Evolutionary conservation across 1,140 invertebrate species (phyloP), one percentile per base, ranked within the genome.

Genomic region (Neodiprion lecontei): DNA sequence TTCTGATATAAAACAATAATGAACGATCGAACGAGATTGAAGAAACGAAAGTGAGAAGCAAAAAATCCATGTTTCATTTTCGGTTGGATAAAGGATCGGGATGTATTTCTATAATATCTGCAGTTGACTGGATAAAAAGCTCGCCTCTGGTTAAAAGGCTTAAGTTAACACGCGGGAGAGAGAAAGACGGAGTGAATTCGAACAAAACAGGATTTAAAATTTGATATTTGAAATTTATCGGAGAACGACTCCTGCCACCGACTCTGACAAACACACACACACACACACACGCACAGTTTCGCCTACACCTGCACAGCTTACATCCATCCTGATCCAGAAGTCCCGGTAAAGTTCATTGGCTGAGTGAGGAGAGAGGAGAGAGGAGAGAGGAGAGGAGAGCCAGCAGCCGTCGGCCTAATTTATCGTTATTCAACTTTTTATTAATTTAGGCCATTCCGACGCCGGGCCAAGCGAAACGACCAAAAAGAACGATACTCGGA

Each of bases 371-470:
- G 14, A 53, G 69, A 70, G 50, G 70, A 70, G 10, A 9, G 72
- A 70, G 53, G 10, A 69, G 67, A 48, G 74, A 74, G 48, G 69
- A 70, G 69, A 48, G 70, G 67, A 28, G 12, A 47, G 72, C 70
- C 71, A 40, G 74, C 79, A 79, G 82, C 81, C 83, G 81, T 75
- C 83, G 83, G 81, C 76, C 86, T 87, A 88, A 88, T 87, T 88
- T 87, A 88, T 87, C 86, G 86, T 87, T 86, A 84, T 79, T 83
- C 84, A 83, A 87, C 81, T 87, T 88, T 88, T 88, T 88, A 88
- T 87, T 88, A 87, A 88, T 88, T 87, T 88, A 82, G 83, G 80
- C 83, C 83, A 82, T 84, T 86, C 82, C 82, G 78, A 80, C 84
- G 82, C 78, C 79, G 76, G 77, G 76, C 73, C 71, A 70, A 71